These are phyloP conservation scores for Falco punctatus DNA, from an alignment of 2,113 vertebrate genomes.

Conservation along the genomic window DNA sequence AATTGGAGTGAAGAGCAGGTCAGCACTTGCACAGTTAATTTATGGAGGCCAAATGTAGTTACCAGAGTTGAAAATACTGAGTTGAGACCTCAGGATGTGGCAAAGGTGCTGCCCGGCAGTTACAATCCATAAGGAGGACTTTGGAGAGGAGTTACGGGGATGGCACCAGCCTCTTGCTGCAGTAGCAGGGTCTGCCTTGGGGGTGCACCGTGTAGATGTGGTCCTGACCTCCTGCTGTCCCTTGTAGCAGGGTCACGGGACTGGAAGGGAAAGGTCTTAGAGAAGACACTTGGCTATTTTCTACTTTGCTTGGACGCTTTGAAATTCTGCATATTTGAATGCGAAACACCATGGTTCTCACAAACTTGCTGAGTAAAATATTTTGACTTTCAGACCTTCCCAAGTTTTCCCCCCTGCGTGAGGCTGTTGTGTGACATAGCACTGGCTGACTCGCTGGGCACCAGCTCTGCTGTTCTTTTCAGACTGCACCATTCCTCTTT, in stretches of 20 bases:
- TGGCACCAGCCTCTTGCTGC: neutral
- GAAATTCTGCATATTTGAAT: neutral
- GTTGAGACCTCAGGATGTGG: neutral
- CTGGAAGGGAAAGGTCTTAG: too few relatives aligned
- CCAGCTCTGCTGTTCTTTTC: neutral
- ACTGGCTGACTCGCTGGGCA: too few relatives aligned
- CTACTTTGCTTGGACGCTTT: neutral
- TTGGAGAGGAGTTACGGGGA: neutral
- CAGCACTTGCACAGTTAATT: neutral
- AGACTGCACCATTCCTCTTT: neutral
- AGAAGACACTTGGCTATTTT: neutral
- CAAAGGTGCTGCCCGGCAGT: too few relatives aligned
- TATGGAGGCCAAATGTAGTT: neutral
- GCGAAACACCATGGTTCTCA: neutral
- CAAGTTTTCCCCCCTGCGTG: too few relatives aligned
- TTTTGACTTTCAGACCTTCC: neutral
- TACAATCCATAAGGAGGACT: neutral
- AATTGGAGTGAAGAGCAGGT: too few relatives aligned
- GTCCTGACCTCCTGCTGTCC: too few relatives aligned
- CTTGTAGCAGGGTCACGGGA: neutral
- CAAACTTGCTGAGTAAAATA: neutral
- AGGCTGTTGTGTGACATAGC: neutral
- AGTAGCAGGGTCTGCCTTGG: neutral
- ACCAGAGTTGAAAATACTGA: neutral
- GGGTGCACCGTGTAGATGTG: accelerated